These are phyloP conservation scores for Drosophila nr. fundita DNA, from an alignment of 2,888 invertebrate species.

Conservation along the genomic window DNA sequence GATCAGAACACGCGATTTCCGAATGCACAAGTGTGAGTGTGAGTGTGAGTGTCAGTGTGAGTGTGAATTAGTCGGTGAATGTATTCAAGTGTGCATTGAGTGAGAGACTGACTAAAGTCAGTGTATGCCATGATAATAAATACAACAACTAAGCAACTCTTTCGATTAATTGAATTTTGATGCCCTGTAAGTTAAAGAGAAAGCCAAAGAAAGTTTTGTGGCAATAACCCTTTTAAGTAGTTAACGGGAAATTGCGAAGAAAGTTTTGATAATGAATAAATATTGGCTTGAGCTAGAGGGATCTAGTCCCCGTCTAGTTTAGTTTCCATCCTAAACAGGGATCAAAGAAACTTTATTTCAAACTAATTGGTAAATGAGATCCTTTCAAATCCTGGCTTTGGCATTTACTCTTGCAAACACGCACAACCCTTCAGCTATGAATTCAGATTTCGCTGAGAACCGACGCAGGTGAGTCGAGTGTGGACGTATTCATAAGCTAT, in stretches of 20 bases:
- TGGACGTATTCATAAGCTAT: constrained; percentile 14
- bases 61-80: constrained; percentile 8
- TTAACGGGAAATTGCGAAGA: background rate
- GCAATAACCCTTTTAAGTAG: background rate
- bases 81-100: constrained; percentile 7
- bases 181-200: background rate
- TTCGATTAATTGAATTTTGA: background rate
- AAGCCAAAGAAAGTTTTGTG: background rate
- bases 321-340: background rate
- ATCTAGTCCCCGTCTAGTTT: background rate
- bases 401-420: background rate
- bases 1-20: constrained; percentile 51
- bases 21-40: constrained; percentile 1
- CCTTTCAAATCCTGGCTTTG: background rate
- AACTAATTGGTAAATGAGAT: background rate
- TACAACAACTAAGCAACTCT: background rate
- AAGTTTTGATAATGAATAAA: background rate
- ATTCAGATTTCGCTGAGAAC: background rate
- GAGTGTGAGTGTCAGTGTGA: background rate
- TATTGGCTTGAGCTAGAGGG: background rate
- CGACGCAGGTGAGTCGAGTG: background rate
- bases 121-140: background rate
- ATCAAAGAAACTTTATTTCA: background rate
- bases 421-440: too few relatives aligned
- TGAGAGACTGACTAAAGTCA: background rate